Base-by-base conservation (phyloP, 2,797 vertebrate genomes). In the Poeciliopsis presidionis region DNA sequence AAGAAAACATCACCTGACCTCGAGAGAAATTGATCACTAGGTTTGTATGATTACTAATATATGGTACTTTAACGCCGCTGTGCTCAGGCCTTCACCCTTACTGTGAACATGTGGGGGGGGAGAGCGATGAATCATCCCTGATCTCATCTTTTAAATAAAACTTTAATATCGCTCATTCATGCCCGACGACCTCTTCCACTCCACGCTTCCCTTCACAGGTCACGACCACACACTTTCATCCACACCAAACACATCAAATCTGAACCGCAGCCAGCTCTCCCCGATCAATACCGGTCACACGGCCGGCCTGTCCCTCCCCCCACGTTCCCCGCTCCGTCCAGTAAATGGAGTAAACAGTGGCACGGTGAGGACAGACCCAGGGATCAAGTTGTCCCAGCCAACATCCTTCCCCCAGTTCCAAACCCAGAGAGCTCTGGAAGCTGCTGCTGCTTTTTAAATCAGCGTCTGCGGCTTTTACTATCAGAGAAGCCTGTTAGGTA, bases 281-380 rank as follows among this genome's bases (percentile, higher is more conserved):
- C 33, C 46, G 83, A 94, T 95, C 94, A 87, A 94, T 94, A 88
- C 30, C 13, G 86, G 90, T 90, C 87, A 76, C 78, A 85, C 55
- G 72, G 74, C 77, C 30, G 79, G 71, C 77, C 63, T 14, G 8
- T 18, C 30, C 61, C 49, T 5, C 5, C 13, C 36, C 30, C 63
- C n/a, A 70, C 81, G 0, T 9, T 83, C 39, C 22, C 12, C 59
- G 55, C 30, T 36, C 76, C 84, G 80, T 77, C 33, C 43, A 46
- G 25, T 16, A 20, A 74, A 73, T 14, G 74, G 13, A 74, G 73
- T 41, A 51, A 84, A 83, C 73, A 72, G 72, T 18, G 36, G 72
- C 61, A 76, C 63, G 76, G 74, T 85, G 65, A 85, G 74, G 73
- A 83, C 51, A 49, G 63, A 22, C 36, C 4, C 63, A 4, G 49